Evolutionary conservation across 2,888 invertebrate genomes (phyloP).

Genomic region (Ametastegia equiseti): DNA sequence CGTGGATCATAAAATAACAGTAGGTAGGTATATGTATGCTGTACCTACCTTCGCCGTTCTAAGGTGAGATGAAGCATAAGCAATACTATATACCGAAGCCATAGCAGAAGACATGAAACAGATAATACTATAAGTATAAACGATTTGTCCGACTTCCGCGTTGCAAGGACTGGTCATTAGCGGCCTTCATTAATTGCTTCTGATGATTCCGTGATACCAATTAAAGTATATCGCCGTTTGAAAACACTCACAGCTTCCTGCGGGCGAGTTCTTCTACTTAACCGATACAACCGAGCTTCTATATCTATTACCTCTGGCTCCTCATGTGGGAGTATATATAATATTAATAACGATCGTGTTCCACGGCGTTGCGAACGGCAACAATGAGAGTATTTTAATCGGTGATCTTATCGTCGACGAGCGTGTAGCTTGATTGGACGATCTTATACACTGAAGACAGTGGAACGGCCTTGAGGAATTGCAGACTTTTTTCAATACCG

Average conservation of each 20-base stretch:
- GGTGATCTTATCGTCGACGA: constrained; percentile 41
- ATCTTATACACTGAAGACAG: constrained; percentile 3
- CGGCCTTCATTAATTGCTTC: constrained; percentile 42
- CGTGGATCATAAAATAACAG: not conserved
- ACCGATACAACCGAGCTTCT: not conserved
- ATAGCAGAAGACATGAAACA: not conserved
- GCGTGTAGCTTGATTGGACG: constrained; percentile 18
- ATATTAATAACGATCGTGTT: constrained; percentile 33
- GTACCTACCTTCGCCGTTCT: too few relatives aligned
- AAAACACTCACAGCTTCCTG: not conserved
- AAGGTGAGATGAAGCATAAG: not conserved
- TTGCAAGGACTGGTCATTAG: constrained; percentile 31
- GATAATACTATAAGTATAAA: constrained; percentile 33
- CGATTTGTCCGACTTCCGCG: constrained; percentile 47
- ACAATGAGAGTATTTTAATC: constrained; percentile 39
- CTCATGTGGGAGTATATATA: constrained; percentile 37
- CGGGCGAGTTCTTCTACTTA: not conserved
- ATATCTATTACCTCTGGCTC: not conserved
- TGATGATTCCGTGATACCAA: constrained; percentile 37
- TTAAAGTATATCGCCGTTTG: constrained; percentile 15
- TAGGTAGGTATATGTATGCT: too few relatives aligned
- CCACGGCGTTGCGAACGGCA: not conserved
- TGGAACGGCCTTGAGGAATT: constrained; percentile 24
- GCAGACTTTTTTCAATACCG: constrained; percentile 3
- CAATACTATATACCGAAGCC: not conserved